Conservation (phyloP, 1,140 invertebrate species). For the Hyles euphorbiae region DNA sequence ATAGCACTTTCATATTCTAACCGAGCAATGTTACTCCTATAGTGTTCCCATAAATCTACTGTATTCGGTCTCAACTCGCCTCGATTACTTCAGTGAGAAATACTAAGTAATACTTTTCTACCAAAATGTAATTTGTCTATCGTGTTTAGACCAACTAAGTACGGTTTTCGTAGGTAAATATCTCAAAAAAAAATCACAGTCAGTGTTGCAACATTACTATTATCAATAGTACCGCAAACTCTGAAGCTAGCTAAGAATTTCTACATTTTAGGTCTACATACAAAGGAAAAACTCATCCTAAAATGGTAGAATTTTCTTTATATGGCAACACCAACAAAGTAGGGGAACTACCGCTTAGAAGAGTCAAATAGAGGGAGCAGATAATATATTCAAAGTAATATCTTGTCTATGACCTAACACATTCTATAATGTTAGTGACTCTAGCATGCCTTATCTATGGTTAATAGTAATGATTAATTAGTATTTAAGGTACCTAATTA, state of each 20-base stretch:
- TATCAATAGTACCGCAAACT: not conserved
- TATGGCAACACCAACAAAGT: conserved; percentile 55
- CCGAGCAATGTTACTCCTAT: conserved; percentile 21
- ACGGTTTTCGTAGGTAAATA: too few species aligned
- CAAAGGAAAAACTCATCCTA: conserved; percentile 1
- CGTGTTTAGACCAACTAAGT: too few species aligned
- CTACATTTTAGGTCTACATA: conserved; percentile 6
- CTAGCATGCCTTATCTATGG: conserved; percentile 60
- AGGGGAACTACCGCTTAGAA: conserved; percentile 46
- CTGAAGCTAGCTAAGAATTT: conserved; percentile 6
- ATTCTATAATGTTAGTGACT: conserved; percentile 56
- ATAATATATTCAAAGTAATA: conserved; percentile 17
- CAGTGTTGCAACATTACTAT: conserved; percentile 29
- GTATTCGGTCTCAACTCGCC: conserved; percentile 17
- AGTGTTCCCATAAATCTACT: conserved; percentile 20
- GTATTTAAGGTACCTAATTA: conserved; percentile 42
- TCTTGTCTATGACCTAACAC: conserved; percentile 38
- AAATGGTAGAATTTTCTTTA: conserved; percentile 1
- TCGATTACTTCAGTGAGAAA: conserved; percentile 25
- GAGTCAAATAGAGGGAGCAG: conserved; percentile 27
- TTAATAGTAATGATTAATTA: conserved; percentile 32
- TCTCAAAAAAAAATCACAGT: conserved; percentile 4
- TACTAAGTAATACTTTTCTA: conserved; percentile 16
- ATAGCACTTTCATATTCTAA: conserved; percentile 21
- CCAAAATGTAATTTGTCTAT: conserved; percentile 10